Conservation (phyloP, 2,888 invertebrate genomes). For the Apodemia duryi region DNA sequence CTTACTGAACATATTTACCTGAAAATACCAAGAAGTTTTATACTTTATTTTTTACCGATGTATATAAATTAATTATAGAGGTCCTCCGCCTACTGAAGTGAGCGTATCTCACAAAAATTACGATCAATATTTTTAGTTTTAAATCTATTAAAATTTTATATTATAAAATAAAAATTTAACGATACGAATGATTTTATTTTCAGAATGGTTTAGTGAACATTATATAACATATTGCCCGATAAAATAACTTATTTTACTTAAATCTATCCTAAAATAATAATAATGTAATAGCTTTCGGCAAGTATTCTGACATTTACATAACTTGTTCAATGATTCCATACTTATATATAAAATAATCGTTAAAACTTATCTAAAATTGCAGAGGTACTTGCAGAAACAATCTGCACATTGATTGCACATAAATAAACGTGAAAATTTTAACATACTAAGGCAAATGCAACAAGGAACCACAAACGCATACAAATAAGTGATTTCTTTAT, state of each 20-base stretch:
- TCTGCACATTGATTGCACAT: constrained; percentile 37
- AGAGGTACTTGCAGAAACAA: constrained; percentile 28
- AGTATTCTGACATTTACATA: constrained; percentile 1
- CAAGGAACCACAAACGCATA: constrained; percentile 61
- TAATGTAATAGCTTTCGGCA: background rate
- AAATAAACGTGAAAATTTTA: constrained; percentile 23
- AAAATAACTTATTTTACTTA: constrained; percentile 15
- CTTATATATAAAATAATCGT: constrained; percentile 6
- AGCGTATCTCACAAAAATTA: too few relatives aligned
- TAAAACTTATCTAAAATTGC: constrained; percentile 25
- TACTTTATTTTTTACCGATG: too few relatives aligned
- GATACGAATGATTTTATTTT: background rate
- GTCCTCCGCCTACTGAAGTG: too few relatives aligned
- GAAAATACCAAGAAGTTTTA: too few relatives aligned
- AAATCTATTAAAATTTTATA: background rate
- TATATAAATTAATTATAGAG: too few relatives aligned
- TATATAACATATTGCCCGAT: background rate
- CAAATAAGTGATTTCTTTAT: constrained; percentile 26
- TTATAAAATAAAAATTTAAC: background rate
- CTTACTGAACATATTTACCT: too few relatives aligned
- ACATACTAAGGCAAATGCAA: constrained; percentile 59
- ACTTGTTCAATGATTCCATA: constrained; percentile 22
- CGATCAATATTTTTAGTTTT: too few relatives aligned
- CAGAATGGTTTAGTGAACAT: constrained; percentile 9
- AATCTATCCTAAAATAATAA: constrained; percentile 14